A percentile compares a stretch with the other conserved stretches of the same genome.
Conservation (phyloP, 1,140 invertebrate species). For the Pantala flavescens region DNA sequence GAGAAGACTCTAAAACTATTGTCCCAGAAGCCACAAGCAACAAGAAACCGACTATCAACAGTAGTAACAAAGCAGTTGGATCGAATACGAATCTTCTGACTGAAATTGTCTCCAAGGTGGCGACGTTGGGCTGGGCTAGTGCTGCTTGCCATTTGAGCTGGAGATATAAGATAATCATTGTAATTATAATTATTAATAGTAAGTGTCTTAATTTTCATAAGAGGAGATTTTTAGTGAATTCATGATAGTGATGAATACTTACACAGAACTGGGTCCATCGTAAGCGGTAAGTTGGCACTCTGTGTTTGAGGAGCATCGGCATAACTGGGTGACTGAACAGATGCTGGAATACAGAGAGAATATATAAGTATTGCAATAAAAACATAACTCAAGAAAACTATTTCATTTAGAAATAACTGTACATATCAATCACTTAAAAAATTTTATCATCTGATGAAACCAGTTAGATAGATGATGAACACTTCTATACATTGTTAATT, state of each 20-base stretch:
- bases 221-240: background rate
- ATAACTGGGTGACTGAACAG: slow-evolving; percentile 70
- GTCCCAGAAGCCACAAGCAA: slow-evolving; percentile 99
- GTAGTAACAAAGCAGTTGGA: slow-evolving; percentile 96
- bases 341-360: slow-evolving; percentile 50
- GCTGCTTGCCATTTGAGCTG: slow-evolving; percentile 56
- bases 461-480: no score
- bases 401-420: no score
- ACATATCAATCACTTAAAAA: no score
- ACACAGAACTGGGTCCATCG: slow-evolving; percentile 92
- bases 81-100: slow-evolving; percentile 83
- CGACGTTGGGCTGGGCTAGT: slow-evolving; percentile 55
- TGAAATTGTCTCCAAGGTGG: slow-evolving; percentile 93
- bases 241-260: slow-evolving; percentile 32
- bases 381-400: no score
- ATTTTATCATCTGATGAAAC: no score
- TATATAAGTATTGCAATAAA: no score
- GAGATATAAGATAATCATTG: slow-evolving; percentile 25
- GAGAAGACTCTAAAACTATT: slow-evolving; percentile 97
- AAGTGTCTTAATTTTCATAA: no score
- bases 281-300: slow-evolving; percentile 76
- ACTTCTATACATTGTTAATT: no score
- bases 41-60: slow-evolving; percentile 89
- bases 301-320: slow-evolving; percentile 59
- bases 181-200: no score